Base-by-base conservation (phyloP, 2,113 vertebrate species). In the Mesitornis unicolor region DNA sequence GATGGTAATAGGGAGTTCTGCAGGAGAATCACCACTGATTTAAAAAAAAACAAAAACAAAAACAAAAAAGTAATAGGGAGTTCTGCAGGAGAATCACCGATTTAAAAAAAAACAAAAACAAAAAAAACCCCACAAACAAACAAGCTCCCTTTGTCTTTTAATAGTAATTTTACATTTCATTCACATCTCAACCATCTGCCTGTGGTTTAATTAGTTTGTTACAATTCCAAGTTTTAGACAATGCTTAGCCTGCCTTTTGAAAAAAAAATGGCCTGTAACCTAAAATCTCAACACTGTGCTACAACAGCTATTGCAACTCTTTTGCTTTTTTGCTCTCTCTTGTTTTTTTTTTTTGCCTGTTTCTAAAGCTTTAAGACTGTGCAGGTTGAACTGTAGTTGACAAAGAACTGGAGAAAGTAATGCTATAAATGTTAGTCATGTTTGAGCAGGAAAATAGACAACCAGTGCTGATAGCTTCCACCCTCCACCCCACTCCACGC, bases 21-120 rank as follows among this genome's bases (percentile, higher is more conserved):
- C 1, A 3, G 10, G 12, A 17, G 45, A 47, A 51, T 36, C 2
- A 3, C 7, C 5, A 3, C 38, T 19, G 2, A 29, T 28, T 11
- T 7, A 48, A 43, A 75, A 28, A n/a, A 33, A 28, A 18, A 35
- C 2, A 18, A 38, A 36, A 40, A 4, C 48, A 33, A 43, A 15
- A 22, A 21, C n/a, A n/a, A n/a, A n/a, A n/a, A n/a, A n/a, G 25
- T 3, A 3, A 35, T 16, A 24, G 48, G 67, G 48, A 83, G 43
- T 54, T n/a, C 48, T 28, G 29, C 1, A 3, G 10, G 12, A 17
- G 45, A 47, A 51, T 36, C 2, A 3, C 7, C 5, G 2, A 29
- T 28, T 11, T 7, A 48, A 43, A 75, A 28, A n/a, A 33, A 28
- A 18, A 35, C 2, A 18, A 38, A 36, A 40, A 4, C 48, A 43